Base-by-base conservation (phyloP, 1,140 invertebrate genomes). In the Drosophila pseudoobscura region DNA sequence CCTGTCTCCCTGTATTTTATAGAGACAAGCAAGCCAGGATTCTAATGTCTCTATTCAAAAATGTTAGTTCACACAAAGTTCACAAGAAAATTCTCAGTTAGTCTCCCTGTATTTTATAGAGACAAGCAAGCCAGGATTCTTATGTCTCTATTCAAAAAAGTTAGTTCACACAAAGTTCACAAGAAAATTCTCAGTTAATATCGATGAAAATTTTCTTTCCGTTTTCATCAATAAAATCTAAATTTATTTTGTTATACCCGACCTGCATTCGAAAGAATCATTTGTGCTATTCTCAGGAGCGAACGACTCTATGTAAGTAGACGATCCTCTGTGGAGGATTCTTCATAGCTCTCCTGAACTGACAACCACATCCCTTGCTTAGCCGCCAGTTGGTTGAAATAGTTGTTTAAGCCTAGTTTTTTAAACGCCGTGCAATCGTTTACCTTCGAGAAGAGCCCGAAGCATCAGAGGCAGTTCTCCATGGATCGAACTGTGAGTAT, bases 231-330 rank as follows among this genome's bases (percentile, higher is more conserved):
- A 3, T 24, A 4, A 24, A 5, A 5, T 5, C 24, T 6, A 26
- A 26, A 5, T 20, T 20, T 20, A 1, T 20, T 20, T 2, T 20
- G 20, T 7, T 46, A 26, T 3, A 9, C 3, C 3, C 31, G 0
- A 8, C 2, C 17, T 11, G 0, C 20, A 3, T 11, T 47, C 45
- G 24, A n/a, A 45, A 17, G 5, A 26, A 26, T 5, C 4, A 26
- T 26, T 20, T 5, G 56, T 50, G 29, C 61, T 64, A 45, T 43
- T 3, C 4, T 35, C 20, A 11, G 13, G n/a, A 8, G 46, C 20
- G 41, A 57, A 62, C 26, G 46, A 62, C 26, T 45, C 43, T 22
- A 45, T 65, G 75, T 78, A 52, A 75, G 75, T 75, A 22, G 1
- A 44, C 7, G 11, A 13, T 0, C 35, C 35, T 39, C 35, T 5